Base-by-base conservation (phyloP, 2,888 invertebrate species). In the Eugnorisma glareosa region DNA sequence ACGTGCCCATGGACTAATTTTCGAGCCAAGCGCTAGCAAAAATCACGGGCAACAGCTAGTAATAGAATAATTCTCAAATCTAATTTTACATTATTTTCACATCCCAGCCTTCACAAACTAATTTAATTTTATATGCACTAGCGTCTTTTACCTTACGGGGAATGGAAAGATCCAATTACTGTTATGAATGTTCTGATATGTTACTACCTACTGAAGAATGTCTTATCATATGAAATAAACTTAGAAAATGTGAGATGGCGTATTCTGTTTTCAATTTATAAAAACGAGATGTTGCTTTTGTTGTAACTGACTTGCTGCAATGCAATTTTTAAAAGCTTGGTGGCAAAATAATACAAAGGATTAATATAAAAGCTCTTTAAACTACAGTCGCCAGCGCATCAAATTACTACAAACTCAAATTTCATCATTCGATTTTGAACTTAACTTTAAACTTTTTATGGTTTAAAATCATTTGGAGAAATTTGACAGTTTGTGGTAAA, bases 161-260 rank as follows among this genome's bases (percentile, higher is more conserved):
- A 85, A 71, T 70, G 35, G 86, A 81, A 76, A 86, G 18, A 83
- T 83, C 67, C 84, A 76, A 83, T 85, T 83, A 86, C 64, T 78
- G 59, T 45, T 71, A 72, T 75, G 74, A 71, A 82, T 79, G 18
- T 77, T 70, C 68, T 69, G 68, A 80, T 77, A 75, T 68, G 35
- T 67, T 71, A 64, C 75, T 66, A 35, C 2, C 35, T n/a, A 15
- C 59, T 61, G 31, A 64, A 71, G 74, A 79, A 76, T 82, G 82
- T 85, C 70, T 66, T 78, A 78, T 79, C 21, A 79, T 75, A 79
- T 74, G 40, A 73, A 54, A 57, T 40, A 45, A 70, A 73, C 43
- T 51, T 51, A 48, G 70, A 76, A 75, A 63, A 57, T 63, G 35
- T 67, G 35, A 69, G 31, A 43, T 28, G 8, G 35, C 8, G 59